Percentiles rank a stretch among this genome's conserved stretches.
phyloP scores from a whole-genome alignment of 2,113 vertebrate genomes.

The Labrus mixtus region DNA sequence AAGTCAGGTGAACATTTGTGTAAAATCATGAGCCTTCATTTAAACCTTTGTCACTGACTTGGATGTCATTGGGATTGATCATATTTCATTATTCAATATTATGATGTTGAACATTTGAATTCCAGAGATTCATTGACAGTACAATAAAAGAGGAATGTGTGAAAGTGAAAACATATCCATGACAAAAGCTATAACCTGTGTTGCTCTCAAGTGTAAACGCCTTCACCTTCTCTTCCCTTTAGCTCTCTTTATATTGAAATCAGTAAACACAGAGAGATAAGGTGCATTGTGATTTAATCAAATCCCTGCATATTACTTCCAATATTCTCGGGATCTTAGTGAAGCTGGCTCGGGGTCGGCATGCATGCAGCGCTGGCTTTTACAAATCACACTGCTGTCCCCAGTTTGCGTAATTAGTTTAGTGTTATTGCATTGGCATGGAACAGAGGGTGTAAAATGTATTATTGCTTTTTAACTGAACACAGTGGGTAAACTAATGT shows the following conservation, averaged over 20 bases:
- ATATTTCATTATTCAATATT: background rate
- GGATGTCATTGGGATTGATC: background rate
- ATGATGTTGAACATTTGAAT: background rate
- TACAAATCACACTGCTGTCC: slow-evolving; percentile 70
- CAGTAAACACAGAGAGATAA: slow-evolving; percentile 32
- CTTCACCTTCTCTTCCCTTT: slow-evolving; percentile 20
- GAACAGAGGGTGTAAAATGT: slow-evolving; percentile 77
- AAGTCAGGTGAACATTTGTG: background rate
- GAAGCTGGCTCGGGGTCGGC: slow-evolving; percentile 34
- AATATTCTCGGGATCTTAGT: slow-evolving; percentile 45
- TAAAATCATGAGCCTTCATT: background rate
- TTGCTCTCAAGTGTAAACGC: slow-evolving; percentile 14
- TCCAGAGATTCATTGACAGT: background rate
- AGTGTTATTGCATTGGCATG: slow-evolving; percentile 77
- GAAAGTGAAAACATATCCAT: slow-evolving; percentile 5
- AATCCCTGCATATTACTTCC: slow-evolving; percentile 55
- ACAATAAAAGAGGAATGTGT: background rate
- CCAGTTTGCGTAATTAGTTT: slow-evolving; percentile 78
- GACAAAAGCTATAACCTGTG: slow-evolving; percentile 10
- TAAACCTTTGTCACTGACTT: background rate
- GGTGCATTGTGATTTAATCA: slow-evolving; percentile 62
- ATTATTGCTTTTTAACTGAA: slow-evolving; percentile 82
- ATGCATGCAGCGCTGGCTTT: slow-evolving; percentile 37
- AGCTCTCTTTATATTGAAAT: slow-evolving; percentile 27
- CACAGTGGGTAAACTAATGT: slow-evolving; percentile 79